Conservation (phyloP, 2,113 vertebrate species). For the Gopherus evgoodei region DNA sequence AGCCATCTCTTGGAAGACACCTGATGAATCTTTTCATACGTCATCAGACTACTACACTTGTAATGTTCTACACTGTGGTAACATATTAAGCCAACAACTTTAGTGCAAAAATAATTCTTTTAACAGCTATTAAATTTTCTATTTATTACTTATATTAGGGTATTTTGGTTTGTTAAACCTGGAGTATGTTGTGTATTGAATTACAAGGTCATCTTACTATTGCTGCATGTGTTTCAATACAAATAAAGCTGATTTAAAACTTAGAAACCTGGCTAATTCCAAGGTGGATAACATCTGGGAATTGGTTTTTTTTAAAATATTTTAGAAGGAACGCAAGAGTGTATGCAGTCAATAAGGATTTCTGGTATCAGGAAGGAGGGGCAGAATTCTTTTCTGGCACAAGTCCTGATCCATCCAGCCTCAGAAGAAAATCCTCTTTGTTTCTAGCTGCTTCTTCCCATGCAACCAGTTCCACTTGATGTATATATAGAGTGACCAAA, state of each 20-base stretch:
- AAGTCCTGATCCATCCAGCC: neutral
- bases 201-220: neutral
- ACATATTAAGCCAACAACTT: neutral
- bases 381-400: neutral
- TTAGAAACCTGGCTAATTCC: rapidly evolving
- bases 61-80: neutral
- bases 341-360: neutral
- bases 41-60: slow-evolving; percentile 9
- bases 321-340: neutral
- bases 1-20: slow-evolving; percentile 5
- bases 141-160: no score
- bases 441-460: neutral
- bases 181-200: neutral
- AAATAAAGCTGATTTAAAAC: neutral
- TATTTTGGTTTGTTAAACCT: neutral
- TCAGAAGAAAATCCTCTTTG: neutral
- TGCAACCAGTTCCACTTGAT: neutral
- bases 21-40: neutral
- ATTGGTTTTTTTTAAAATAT: neutral
- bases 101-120: neutral
- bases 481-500: rapidly evolving
- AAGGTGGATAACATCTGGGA: neutral
- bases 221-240: rapidly evolving
- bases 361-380: neutral
- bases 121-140: neutral